Percentiles rank a stretch among this genome's conserved stretches.
Evolutionary conservation across 2,888 invertebrate genomes (phyloP).

Genomic region (Choreutis nemorana): DNA sequence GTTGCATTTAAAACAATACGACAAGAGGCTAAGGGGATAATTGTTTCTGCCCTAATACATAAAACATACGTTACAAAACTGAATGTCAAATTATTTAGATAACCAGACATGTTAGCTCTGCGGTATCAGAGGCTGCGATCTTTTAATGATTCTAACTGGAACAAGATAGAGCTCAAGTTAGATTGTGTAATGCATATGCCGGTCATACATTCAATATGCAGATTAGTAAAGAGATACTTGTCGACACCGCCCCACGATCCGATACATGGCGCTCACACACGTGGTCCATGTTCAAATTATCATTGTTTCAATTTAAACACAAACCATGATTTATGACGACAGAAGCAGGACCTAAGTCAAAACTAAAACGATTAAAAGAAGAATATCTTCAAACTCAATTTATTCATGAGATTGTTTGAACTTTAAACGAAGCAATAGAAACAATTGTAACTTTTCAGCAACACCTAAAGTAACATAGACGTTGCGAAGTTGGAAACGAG

Average conservation of each 20-base stretch:
- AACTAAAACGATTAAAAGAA: not conserved
- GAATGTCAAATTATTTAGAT: slow-evolving; percentile 12
- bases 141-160: no score
- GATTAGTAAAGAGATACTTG: slow-evolving; percentile 51
- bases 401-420: not conserved
- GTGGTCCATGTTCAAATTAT: slow-evolving; percentile 41
- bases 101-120: no score
- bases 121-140: no score
- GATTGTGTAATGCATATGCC: no score
- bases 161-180: no score
- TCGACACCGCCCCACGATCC: slow-evolving; percentile 38
- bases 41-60: no score
- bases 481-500: no score
- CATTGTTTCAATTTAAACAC: slow-evolving; percentile 40
- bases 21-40: no score
- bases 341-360: not conserved
- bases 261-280: slow-evolving; percentile 32
- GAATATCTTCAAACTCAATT: not conserved
- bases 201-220: slow-evolving; percentile 41
- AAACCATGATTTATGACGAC: slow-evolving; percentile 6
- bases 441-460: not conserved
- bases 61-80: no score
- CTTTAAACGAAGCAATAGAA: not conserved
- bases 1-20: no score
- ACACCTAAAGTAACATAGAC: no score